phyloP scores from a whole-genome alignment of 2,797 vertebrate genomes.

The Rhynchonycteris naso region DNA sequence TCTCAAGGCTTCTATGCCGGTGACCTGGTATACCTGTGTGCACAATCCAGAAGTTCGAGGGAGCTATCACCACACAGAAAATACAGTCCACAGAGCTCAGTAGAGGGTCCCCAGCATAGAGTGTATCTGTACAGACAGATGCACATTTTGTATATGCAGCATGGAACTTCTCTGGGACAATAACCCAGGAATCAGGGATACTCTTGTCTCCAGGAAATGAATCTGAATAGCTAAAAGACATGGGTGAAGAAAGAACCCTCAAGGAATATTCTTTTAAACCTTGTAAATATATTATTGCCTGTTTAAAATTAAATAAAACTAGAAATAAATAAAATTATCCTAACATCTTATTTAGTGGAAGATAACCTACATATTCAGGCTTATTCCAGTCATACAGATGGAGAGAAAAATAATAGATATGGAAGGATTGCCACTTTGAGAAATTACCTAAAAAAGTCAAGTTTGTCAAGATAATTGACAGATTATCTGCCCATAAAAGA shows the following conservation, averaged over 20 bases:
- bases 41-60: neutral
- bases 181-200: neutral
- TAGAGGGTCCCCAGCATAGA: neutral
- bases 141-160: neutral
- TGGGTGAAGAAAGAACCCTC: neutral
- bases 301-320: slow-evolving; percentile 2
- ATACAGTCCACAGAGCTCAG: neutral
- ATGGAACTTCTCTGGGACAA: neutral
- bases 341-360: neutral
- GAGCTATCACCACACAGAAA: neutral
- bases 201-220: neutral
- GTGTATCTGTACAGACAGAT: neutral
- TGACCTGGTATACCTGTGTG: neutral
- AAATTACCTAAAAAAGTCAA: slow-evolving; percentile 40
- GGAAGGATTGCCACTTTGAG: neutral
- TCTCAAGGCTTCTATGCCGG: neutral
- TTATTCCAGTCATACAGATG: neutral
- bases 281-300: neutral
- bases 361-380: neutral
- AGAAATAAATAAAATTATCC: neutral
- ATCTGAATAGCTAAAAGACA: neutral
- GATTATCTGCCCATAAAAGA: slow-evolving; percentile 25
- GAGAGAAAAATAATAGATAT: neutral
- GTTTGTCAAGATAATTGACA: neutral
- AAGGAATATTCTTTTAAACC: neutral